These are phyloP conservation scores for Pseudochirops cupreus DNA, from an alignment of 2,797 vertebrate genomes.

Conservation along the genomic window DNA sequence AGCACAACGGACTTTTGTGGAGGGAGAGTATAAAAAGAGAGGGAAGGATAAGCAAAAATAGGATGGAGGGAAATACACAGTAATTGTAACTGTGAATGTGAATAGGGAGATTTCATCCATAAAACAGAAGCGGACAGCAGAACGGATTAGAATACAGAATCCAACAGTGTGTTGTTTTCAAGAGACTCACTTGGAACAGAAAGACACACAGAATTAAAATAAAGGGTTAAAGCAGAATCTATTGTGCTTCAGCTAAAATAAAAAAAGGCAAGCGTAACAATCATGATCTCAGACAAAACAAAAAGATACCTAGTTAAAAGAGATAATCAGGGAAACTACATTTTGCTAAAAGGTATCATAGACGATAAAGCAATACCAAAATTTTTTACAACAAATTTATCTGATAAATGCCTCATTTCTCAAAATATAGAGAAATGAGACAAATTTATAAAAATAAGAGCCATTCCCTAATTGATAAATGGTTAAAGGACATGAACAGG, in stretches of 20 bases:
- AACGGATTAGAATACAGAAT: background rate
- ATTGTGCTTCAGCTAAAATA: no score
- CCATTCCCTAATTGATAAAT: background rate
- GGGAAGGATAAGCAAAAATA: background rate
- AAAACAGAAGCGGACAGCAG: background rate
- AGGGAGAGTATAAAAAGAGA: background rate
- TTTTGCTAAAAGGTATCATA: background rate
- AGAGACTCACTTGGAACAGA: background rate
- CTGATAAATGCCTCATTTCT: background rate
- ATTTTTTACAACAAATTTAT: background rate
- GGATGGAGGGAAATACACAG: background rate
- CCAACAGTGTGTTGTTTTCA: background rate
- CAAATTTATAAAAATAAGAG: background rate
- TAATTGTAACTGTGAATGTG: background rate
- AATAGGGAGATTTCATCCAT: background rate
- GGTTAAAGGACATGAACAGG: background rate
- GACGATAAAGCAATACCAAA: background rate
- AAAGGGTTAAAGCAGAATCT: no score
- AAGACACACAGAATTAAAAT: background rate
- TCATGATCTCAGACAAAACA: background rate
- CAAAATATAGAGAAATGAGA: background rate
- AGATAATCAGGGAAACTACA: background rate
- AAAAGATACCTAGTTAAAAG: background rate
- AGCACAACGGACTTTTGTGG: background rate
- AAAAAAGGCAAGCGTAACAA: background rate